Conservation (phyloP, 2,888 invertebrate genomes). For the Lithophane ornitopus region DNA sequence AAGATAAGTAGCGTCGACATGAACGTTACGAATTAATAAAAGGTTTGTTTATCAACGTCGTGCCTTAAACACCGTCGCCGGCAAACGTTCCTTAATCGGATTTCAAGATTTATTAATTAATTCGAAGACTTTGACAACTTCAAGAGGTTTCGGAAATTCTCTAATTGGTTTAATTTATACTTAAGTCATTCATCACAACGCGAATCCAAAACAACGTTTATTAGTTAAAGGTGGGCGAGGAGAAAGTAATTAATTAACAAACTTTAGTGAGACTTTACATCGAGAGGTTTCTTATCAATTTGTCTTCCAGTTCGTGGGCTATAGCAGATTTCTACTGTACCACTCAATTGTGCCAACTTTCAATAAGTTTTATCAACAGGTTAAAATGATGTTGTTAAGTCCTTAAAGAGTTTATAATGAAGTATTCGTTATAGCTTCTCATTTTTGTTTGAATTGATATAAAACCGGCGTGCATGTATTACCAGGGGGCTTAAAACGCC, state of each 20-base stretch:
- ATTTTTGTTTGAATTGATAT: slow-evolving; percentile 23
- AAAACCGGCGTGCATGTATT: neutral
- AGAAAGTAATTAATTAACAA: slow-evolving; percentile 80
- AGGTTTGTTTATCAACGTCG: slow-evolving; percentile 52
- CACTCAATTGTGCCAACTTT: slow-evolving; percentile 58
- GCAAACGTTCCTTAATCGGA: slow-evolving; percentile 63
- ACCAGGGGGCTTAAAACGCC: too few relatives aligned
- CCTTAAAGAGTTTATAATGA: slow-evolving; percentile 34
- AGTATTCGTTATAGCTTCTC: neutral
- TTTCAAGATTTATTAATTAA: slow-evolving; percentile 75
- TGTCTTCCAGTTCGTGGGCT: slow-evolving; percentile 60
- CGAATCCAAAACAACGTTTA: slow-evolving; percentile 75
- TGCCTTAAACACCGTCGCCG: slow-evolving; percentile 37
- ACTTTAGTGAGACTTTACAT: slow-evolving; percentile 73
- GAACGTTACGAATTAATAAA: slow-evolving; percentile 54
- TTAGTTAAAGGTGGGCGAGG: slow-evolving; percentile 73
- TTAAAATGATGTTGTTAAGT: slow-evolving; percentile 33
- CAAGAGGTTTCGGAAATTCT: slow-evolving; percentile 74
- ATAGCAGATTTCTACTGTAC: slow-evolving; percentile 47
- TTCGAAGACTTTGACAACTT: slow-evolving; percentile 76
- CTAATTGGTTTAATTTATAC: slow-evolving; percentile 82
- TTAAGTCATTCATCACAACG: slow-evolving; percentile 80
- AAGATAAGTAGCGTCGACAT: slow-evolving; percentile 43
- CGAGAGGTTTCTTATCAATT: slow-evolving; percentile 72
- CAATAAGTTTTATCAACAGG: slow-evolving; percentile 55